phyloP scores from a whole-genome alignment of 1,140 invertebrate genomes.

The Triops cancriformis region DNA sequence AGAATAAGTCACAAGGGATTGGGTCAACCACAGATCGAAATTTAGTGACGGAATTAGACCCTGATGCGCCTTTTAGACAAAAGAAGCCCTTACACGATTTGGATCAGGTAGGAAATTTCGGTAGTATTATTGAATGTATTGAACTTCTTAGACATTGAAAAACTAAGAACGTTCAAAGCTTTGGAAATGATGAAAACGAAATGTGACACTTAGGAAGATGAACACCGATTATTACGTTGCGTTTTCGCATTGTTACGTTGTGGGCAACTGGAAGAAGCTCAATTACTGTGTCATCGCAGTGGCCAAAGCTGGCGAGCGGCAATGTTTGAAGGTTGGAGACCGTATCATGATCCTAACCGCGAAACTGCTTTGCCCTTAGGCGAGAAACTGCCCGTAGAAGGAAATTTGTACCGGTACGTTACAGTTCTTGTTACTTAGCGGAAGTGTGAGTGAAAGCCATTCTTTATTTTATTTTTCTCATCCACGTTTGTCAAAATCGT shows the following conservation, averaged over 20 bases:
- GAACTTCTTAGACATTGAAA: too few relatives aligned
- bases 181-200: too few relatives aligned
- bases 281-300: constrained; percentile 68
- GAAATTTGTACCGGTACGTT: constrained; percentile 59
- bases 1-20: not conserved
- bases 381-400: constrained; percentile 52
- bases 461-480: not conserved
- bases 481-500: too few relatives aligned
- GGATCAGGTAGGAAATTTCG: constrained; percentile 51
- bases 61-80: constrained; percentile 80
- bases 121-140: not conserved
- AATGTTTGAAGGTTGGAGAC: constrained; percentile 77
- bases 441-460: too few relatives aligned
- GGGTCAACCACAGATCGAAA: constrained; percentile 18
- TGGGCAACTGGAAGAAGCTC: constrained; percentile 73
- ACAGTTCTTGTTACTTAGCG: too few relatives aligned
- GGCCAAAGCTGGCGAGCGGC: constrained; percentile 86
- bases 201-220: constrained; percentile 55
- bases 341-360: constrained; percentile 73
- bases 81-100: constrained; percentile 72
- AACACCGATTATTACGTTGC: constrained; percentile 56
- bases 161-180: too few relatives aligned
- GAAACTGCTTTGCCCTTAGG: constrained; percentile 31
- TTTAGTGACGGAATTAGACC: constrained; percentile 71
- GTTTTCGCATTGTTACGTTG: constrained; percentile 72